Conservation (phyloP, 2,888 invertebrate species). For the Leptothorax acervorum region DNA sequence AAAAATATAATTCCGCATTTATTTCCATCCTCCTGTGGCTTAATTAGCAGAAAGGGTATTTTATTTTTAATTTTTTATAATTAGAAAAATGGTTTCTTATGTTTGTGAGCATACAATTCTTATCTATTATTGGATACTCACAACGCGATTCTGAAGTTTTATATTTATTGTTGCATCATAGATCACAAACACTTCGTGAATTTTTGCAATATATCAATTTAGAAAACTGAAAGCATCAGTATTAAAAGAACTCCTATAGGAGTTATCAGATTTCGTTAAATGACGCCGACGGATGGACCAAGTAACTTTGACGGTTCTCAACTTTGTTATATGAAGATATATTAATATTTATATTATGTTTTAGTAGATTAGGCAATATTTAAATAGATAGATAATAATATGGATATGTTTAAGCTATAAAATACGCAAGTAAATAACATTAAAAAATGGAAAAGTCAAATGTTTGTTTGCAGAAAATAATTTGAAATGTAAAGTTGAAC, state of each 20-base stretch:
- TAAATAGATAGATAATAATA: too few species aligned
- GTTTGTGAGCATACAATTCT: background rate
- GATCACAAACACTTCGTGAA: background rate
- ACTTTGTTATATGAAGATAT: too few species aligned
- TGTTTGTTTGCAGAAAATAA: background rate
- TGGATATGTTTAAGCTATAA: background rate
- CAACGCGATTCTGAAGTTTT: background rate
- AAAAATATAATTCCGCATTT: constrained; percentile 16
- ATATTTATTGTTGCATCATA: background rate
- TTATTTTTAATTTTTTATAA: constrained; percentile 4
- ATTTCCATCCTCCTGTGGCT: background rate
- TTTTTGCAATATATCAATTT: background rate
- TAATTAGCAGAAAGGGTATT: background rate
- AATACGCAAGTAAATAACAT: background rate
- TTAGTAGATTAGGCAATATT: background rate
- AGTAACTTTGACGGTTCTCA: background rate
- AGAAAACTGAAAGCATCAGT: background rate
- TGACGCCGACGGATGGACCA: background rate
- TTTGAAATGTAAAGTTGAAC: background rate
- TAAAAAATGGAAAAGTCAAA: background rate
- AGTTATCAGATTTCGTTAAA: constrained; percentile 18
- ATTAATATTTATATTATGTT: background rate
- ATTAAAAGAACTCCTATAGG: background rate
- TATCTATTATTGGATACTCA: background rate
- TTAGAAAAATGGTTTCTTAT: background rate